Conservation (phyloP, 2,888 invertebrate genomes). For the Athalia rosae region DNA sequence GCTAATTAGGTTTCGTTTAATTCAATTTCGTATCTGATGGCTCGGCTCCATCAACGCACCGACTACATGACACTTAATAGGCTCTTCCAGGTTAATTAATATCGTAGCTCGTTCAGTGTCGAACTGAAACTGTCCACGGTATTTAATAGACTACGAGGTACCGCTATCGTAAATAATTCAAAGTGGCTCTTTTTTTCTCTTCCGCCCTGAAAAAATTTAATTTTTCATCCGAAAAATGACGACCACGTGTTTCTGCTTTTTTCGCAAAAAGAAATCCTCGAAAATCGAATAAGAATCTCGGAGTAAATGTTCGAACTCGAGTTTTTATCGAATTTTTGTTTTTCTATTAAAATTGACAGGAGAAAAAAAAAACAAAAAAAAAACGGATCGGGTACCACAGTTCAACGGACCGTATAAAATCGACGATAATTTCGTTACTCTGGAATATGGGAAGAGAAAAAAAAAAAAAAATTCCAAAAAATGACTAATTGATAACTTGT, state of each 20-base stretch:
- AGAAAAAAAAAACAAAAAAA: too few relatives aligned
- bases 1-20: constrained; percentile 40
- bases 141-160: constrained; percentile 12
- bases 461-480: too few relatives aligned
- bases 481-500: too few relatives aligned
- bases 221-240: too few relatives aligned
- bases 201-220: neutral
- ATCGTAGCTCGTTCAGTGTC: constrained; percentile 41
- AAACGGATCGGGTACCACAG: too few relatives aligned
- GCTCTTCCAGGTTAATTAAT: constrained; percentile 42
- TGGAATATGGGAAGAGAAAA: too few relatives aligned
- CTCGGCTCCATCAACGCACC: constrained; percentile 38
- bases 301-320: neutral
- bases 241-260: too few relatives aligned
- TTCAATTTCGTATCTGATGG: constrained; percentile 43
- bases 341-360: neutral
- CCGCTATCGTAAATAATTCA: neutral
- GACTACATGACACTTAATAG: constrained; percentile 43
- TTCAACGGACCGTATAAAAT: too few relatives aligned
- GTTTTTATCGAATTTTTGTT: neutral
- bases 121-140: constrained; percentile 31
- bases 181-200: neutral
- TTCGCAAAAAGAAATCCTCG: too few relatives aligned
- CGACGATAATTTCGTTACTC: too few relatives aligned
- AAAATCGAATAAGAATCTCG: neutral